phyloP scores from a whole-genome alignment of 2,888 invertebrate genomes.

The Andricus quercusramuli region DNA sequence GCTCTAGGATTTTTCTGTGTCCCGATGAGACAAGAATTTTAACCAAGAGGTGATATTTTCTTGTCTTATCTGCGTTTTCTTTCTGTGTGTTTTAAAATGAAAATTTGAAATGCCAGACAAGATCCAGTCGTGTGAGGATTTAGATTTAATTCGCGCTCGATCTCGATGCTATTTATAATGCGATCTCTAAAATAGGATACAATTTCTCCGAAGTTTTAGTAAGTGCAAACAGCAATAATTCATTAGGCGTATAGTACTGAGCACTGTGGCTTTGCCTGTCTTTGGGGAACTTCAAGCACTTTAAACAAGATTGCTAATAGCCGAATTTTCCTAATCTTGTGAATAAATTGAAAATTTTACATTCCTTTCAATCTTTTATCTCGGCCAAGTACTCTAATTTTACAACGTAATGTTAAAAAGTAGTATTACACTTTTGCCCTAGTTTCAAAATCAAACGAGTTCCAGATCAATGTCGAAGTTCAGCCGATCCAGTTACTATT shows the following conservation, averaged over 20 bases:
- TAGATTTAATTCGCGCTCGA: slow-evolving; percentile 59
- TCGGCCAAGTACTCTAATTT: slow-evolving; percentile 13
- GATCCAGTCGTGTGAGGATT: slow-evolving; percentile 27
- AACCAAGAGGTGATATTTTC: slow-evolving; percentile 34
- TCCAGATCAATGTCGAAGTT: neutral
- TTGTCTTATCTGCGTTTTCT: slow-evolving; percentile 32
- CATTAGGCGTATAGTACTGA: slow-evolving; percentile 62
- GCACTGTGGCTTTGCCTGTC: slow-evolving; percentile 68
- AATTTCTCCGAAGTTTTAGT: slow-evolving; percentile 58
- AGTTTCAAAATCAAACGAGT: neutral
- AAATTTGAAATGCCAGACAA: slow-evolving; percentile 8
- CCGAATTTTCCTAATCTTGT: neutral
- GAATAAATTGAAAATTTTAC: neutral
- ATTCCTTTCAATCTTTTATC: slow-evolving; percentile 15
- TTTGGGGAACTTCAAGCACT: slow-evolving; percentile 30
- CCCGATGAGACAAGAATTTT: slow-evolving; percentile 13
- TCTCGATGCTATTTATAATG: slow-evolving; percentile 63
- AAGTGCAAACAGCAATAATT: slow-evolving; percentile 67
- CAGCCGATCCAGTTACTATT: neutral
- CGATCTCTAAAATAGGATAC: slow-evolving; percentile 58
- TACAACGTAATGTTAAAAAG: neutral
- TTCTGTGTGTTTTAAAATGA: slow-evolving; percentile 43
- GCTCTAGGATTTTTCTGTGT: slow-evolving; percentile 31
- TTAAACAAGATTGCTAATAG: neutral
- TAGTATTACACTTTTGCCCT: neutral